These are phyloP conservation scores for Trinectes maculatus DNA, from an alignment of 2,113 vertebrate genomes.

Conservation along the genomic window DNA sequence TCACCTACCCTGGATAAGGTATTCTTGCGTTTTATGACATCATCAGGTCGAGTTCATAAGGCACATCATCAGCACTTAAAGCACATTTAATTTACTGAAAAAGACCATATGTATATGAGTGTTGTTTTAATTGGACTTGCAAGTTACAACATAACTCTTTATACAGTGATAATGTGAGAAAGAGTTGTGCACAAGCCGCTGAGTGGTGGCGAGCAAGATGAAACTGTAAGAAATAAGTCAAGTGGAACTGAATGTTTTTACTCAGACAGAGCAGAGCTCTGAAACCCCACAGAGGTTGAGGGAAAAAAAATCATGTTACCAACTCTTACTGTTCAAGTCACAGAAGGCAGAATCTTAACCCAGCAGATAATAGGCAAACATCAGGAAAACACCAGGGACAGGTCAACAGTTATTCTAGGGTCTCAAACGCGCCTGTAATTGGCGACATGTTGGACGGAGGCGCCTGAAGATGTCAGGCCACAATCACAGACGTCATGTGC, in stretches of 20 bases:
- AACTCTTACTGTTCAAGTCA: constrained; percentile 15
- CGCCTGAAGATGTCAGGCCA: constrained; percentile 20
- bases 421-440: not conserved
- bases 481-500: constrained; percentile 30
- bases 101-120: no score
- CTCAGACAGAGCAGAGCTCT: not conserved
- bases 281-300: no score
- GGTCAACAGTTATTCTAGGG: constrained; percentile 1
- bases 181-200: no score
- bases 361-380: not conserved
- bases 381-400: not conserved
- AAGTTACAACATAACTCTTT: no score
- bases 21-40: not conserved
- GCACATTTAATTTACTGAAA: no score
- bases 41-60: constrained; percentile 1
- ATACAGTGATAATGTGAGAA: no score
- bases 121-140: no score
- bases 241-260: not conserved
- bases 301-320: not conserved
- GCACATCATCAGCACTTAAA: no score
- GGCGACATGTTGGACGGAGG: not conserved
- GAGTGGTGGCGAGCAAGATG: not conserved
- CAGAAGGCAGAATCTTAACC: not conserved
- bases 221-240: not conserved
- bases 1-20: not conserved